Evolutionary conservation across 2,797 vertebrate genomes (phyloP).

Genomic region (Gymnopithys bicolor): DNA sequence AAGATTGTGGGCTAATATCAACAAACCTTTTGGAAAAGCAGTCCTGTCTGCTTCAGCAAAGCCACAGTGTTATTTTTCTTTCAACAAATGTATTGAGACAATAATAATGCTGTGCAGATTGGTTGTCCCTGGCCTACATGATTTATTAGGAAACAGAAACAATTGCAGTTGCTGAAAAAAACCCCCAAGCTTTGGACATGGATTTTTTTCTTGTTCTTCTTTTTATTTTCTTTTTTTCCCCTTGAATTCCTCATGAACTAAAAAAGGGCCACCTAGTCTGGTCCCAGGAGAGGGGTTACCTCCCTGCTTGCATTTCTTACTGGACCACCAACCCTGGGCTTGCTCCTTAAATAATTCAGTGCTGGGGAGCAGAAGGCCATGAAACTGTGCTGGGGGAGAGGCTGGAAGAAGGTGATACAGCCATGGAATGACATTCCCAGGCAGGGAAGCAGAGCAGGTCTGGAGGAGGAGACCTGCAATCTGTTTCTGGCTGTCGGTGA

Average conservation of each 20-base stretch:
- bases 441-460: neutral
- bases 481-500: neutral
- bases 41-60: conserved; percentile 63
- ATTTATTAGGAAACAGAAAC: conserved; percentile 71
- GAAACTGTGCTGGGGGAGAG: neutral
- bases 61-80: conserved; percentile 66
- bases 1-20: conserved; percentile 64
- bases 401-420: neutral
- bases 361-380: neutral
- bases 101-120: conserved; percentile 67
- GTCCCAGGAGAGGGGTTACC: conserved; percentile 39
- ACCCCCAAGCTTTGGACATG: neutral
- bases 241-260: conserved; percentile 24
- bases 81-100: conserved; percentile 69
- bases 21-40: conserved; percentile 71
- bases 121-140: conserved; percentile 34
- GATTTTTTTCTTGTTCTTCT: neutral
- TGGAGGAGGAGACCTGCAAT: conserved; percentile 17
- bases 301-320: conserved; percentile 21
- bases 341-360: neutral
- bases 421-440: neutral
- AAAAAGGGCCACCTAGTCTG: conserved; percentile 53
- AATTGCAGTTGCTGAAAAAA: conserved; percentile 45
- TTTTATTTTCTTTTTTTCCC: neutral
- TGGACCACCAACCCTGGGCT: conserved; percentile 51